These are phyloP conservation scores for Hiodon tergisus DNA, from an alignment of 2,113 vertebrate species.

Conservation along the genomic window DNA sequence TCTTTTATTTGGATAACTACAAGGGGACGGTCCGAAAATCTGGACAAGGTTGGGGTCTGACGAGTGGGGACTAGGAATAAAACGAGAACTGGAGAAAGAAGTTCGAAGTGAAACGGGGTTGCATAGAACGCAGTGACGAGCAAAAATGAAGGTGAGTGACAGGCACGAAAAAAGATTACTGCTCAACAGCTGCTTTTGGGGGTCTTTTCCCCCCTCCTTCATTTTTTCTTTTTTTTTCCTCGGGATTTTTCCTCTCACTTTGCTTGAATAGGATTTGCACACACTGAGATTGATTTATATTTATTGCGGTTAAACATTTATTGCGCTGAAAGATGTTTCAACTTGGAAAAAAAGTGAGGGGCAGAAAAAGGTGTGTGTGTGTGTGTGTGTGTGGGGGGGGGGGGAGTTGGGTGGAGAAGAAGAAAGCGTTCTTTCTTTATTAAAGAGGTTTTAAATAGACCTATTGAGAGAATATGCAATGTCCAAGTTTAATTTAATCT, in stretches of 20 bases:
- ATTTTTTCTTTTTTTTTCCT: slow-evolving; percentile 29
- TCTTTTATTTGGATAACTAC: slow-evolving; percentile 63
- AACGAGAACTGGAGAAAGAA: slow-evolving; percentile 42
- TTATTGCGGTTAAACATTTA: slow-evolving; percentile 73
- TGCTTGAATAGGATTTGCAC: slow-evolving; percentile 63
- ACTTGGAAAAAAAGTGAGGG: slow-evolving; percentile 12
- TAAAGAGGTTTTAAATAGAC: slow-evolving; percentile 58
- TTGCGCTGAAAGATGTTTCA: slow-evolving; percentile 56
- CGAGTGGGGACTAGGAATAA: slow-evolving; percentile 49
- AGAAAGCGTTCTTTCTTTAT: slow-evolving; percentile 53
- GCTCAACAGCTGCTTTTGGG: slow-evolving; percentile 66
- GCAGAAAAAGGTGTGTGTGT: not conserved
- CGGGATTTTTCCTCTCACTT: slow-evolving; percentile 30
- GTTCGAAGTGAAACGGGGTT: slow-evolving; percentile 25
- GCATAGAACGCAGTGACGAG: slow-evolving; percentile 35
- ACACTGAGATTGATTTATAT: slow-evolving; percentile 73
- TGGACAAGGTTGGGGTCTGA: slow-evolving; percentile 57
- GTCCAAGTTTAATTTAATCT: slow-evolving; percentile 51
- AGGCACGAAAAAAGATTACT: slow-evolving; percentile 75
- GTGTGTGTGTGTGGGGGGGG: not conserved
- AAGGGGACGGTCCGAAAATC: slow-evolving; percentile 61
- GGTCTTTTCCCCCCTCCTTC: slow-evolving; percentile 29
- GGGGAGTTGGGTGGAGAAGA: not conserved
- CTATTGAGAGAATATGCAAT: slow-evolving; percentile 53
- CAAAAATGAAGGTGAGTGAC: slow-evolving; percentile 66